These are phyloP conservation scores for Sclerodermus sp. DNA, from an alignment of 2,888 invertebrate genomes.

Conservation along the genomic window DNA sequence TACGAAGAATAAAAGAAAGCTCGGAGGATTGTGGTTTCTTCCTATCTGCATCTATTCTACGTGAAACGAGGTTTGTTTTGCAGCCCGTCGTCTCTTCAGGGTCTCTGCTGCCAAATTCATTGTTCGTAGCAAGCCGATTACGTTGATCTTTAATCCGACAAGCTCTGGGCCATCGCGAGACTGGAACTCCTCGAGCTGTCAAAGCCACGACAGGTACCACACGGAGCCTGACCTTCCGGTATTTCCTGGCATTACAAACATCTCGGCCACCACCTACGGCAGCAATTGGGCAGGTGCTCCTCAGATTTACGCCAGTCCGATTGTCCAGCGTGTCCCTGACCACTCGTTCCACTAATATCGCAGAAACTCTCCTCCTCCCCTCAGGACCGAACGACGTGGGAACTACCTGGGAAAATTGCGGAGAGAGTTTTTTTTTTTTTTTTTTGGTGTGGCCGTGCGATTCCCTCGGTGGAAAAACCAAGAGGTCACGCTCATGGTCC, in stretches of 20 bases:
- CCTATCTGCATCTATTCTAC: too few species aligned
- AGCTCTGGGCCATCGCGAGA: background rate
- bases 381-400: conserved; percentile 18
- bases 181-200: conserved; percentile 2
- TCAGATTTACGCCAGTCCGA: background rate
- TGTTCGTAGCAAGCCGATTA: conserved; percentile 25
- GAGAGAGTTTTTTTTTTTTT: too few species aligned
- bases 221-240: conserved; percentile 24
- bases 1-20: too few species aligned
- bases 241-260: conserved; percentile 28
- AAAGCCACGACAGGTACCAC: conserved; percentile 18
- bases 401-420: too few species aligned
- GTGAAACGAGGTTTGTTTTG: conserved; percentile 23
- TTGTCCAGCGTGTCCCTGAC: too few species aligned
- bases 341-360: too few species aligned
- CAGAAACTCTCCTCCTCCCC: too few species aligned
- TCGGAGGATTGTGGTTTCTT: too few species aligned
- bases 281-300: conserved; percentile 20
- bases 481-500: too few species aligned
- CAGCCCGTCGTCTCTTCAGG: conserved; percentile 2
- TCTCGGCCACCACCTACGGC: conserved; percentile 10
- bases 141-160: conserved; percentile 11
- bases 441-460: too few species aligned
- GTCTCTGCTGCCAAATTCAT: conserved; percentile 13
- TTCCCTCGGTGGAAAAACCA: too few species aligned